Evolutionary conservation across 2,888 invertebrate genomes (phyloP).

Genomic region (Scaptomyza caliginosa): DNA sequence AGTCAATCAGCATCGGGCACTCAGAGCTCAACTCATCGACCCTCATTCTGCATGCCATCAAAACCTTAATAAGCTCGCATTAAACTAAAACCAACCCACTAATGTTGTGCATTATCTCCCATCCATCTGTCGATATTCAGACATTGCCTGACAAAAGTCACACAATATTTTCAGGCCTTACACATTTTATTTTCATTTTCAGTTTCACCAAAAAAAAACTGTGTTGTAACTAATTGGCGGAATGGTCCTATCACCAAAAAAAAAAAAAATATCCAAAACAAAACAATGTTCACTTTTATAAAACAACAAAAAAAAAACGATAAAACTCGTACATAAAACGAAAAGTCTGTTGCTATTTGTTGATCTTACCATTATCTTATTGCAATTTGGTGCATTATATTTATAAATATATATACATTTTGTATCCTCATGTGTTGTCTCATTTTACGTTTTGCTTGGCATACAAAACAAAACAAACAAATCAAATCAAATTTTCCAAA

Average conservation of each 20-base stretch:
- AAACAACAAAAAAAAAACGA: conserved; percentile 32
- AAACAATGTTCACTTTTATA: conserved; percentile 7
- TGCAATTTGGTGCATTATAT: conserved; percentile 46
- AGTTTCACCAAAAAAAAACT: conserved; percentile 24
- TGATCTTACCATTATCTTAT: conserved; percentile 41
- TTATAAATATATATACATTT: conserved; percentile 36
- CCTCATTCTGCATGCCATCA: conserved; percentile 61
- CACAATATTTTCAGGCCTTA: conserved; percentile 65
- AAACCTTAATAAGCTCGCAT: conserved; percentile 58
- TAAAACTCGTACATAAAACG: conserved; percentile 5
- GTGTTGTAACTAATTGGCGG: conserved; percentile 81
- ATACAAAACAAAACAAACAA: conserved; percentile 29
- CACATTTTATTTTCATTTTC: conserved; percentile 21
- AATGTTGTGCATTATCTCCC: conserved; percentile 39
- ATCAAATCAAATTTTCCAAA: conserved; percentile 29
- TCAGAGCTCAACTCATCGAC: conserved; percentile 37
- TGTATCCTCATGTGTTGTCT: conserved; percentile 46
- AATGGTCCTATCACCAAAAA: conserved; percentile 79
- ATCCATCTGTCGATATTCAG: conserved; percentile 36
- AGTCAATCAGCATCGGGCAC: conserved; percentile 66
- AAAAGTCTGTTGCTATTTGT: conserved; percentile 33
- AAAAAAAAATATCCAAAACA: conserved; percentile 2
- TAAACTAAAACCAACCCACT: conserved; percentile 1
- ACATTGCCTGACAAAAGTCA: conserved; percentile 32
- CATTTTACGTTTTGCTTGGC: conserved; percentile 47